These are phyloP conservation scores for Hirtodrosophila histrioides DNA, from an alignment of 2,888 invertebrate species.

Conservation along the genomic window DNA sequence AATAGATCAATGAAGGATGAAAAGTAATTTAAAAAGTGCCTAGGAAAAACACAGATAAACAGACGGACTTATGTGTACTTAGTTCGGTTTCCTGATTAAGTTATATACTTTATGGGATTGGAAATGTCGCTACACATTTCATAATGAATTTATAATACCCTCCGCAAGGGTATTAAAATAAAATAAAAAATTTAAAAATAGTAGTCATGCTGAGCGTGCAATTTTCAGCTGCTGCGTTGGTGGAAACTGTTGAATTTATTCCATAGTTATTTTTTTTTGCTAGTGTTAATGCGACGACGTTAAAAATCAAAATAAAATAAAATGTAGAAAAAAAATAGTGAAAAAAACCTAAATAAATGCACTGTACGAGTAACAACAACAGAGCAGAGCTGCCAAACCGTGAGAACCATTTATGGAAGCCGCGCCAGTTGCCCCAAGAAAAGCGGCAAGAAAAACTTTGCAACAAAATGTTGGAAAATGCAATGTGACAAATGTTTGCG, in stretches of 20 bases:
- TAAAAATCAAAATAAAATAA: conserved; percentile 33
- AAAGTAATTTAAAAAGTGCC: no score
- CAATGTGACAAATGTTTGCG: conserved; percentile 50
- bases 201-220: conserved; percentile 49
- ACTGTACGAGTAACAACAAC: conserved; percentile 25
- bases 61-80: no score
- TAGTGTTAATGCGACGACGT: conserved; percentile 52
- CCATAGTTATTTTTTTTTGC: conserved; percentile 5
- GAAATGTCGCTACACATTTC: no score
- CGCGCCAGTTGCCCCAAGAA: conserved; percentile 47
- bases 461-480: conserved; percentile 71
- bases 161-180: background rate
- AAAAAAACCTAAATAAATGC: conserved; percentile 44
- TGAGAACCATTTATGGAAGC: conserved; percentile 74
- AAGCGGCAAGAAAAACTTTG: conserved; percentile 70
- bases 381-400: conserved; percentile 60
- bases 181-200: background rate
- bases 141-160: no score
- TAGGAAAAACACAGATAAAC: no score
- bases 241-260: conserved; percentile 35
- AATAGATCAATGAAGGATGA: no score
- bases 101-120: no score
- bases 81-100: no score
- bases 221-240: conserved; percentile 40
- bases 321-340: conserved; percentile 9